Percentiles rank a stretch among this genome's conserved stretches.
These are phyloP conservation scores for Ceratosolen fusciceps DNA, from an alignment of 1,140 invertebrate genomes.

Conservation along the genomic window DNA sequence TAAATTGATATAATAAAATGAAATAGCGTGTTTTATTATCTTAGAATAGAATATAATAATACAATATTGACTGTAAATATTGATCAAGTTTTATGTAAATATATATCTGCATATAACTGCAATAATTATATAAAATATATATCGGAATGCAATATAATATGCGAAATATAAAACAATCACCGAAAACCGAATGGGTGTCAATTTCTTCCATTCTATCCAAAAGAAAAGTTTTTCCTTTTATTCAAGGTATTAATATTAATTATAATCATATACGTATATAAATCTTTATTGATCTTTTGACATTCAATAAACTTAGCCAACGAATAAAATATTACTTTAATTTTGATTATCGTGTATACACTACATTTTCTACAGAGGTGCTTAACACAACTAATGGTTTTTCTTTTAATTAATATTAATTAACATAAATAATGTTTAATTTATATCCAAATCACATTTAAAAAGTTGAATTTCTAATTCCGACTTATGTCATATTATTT, in stretches of 20 bases:
- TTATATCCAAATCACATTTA: no score
- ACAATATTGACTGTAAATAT: background rate
- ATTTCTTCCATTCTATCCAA: conserved; percentile 3
- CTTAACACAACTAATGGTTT: background rate
- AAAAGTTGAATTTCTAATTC: no score
- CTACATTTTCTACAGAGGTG: background rate
- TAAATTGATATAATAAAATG: no score
- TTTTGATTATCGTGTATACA: background rate
- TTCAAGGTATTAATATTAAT: background rate
- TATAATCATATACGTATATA: background rate
- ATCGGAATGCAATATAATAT: no score
- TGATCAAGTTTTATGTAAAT: background rate
- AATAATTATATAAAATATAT: background rate
- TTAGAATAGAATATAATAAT: background rate
- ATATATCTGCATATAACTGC: conserved; percentile 8
- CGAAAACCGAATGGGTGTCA: conserved; percentile 39
- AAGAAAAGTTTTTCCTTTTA: conserved; percentile 21
- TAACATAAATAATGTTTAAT: no score
- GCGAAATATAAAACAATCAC: background rate
- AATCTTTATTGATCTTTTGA: background rate
- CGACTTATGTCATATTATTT: no score
- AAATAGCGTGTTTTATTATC: no score
- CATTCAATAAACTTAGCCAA: conserved; percentile 22
- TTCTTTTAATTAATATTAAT: no score
- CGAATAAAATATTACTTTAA: background rate